Base-by-base conservation (phyloP, 2,888 invertebrate genomes). In the Stenchaetothrips biformis region DNA sequence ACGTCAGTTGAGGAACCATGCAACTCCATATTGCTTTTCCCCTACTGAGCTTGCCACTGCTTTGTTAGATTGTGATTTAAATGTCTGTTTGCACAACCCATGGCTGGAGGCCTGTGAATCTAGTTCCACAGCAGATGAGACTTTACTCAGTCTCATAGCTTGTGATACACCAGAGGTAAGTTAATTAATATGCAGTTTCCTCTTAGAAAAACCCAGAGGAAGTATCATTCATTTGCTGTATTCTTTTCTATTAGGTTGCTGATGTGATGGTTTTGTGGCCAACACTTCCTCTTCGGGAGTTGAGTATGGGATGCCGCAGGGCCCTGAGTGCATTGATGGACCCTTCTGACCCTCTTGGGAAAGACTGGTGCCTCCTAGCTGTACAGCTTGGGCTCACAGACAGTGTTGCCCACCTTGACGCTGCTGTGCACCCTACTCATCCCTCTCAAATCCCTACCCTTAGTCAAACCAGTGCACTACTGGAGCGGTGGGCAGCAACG, bases 281-380 rank as follows among this genome's bases (percentile, higher is more conserved):
- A 82, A 89, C 90, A 81, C 86, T 92, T 79, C 89, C 89, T 81
- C 88, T 92, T 11, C 89, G 90, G 67, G 88, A 90, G 81, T 87
- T 94, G 53, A 89, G 91, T 67, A 87, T 91, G 21, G 88, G 90
- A 74, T 88, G 91, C 27, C 89, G 91, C 82, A 88, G 90, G 83
- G 89, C 90, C 85, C 86, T 94, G 80, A 92, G 93, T 83, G 89
- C 90, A 82, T 87, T 92, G 83, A 87, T 94, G 81, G 94, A 94
- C 87, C 92, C 92, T 25, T 92, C 93, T 0, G 92, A 92, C 85
- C 90, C 91, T 18, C 89, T 91, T 81, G 93, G 93, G 27, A 90
- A 92, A 84, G 94, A 94, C 85, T 94, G 94, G 94, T 90, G 94
- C 85, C 89, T 93, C 84, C 86, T 94, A 81, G 94, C 94, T 18